These are phyloP conservation scores for Cercocebus atys DNA, from an alignment of 2,113 vertebrate genomes.

Conservation along the genomic window DNA sequence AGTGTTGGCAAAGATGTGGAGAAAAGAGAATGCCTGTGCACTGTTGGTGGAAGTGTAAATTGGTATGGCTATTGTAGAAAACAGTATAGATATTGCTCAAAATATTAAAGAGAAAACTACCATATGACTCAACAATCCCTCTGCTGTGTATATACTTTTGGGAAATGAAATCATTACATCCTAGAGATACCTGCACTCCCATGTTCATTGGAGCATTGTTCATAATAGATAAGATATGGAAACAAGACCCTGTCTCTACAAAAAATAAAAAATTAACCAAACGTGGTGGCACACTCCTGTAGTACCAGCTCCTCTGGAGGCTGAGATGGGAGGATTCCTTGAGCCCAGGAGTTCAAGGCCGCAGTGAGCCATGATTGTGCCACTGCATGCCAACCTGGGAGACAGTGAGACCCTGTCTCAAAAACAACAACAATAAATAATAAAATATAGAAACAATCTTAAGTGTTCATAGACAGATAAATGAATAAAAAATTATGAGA, in stretches of 20 bases:
- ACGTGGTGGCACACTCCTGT: too few species aligned
- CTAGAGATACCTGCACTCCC: background rate
- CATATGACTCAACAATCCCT: background rate
- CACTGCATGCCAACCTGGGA: too few species aligned
- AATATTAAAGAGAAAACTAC: background rate
- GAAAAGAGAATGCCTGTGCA: background rate
- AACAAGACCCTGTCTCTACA: background rate
- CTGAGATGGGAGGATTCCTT: too few species aligned
- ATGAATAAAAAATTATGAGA: background rate
- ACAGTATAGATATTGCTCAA: background rate
- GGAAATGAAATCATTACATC: background rate
- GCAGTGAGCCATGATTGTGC: too few species aligned
- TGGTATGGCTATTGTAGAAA: background rate
- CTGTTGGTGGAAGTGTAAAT: background rate
- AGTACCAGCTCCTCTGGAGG: too few species aligned
- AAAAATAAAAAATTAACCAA: too few species aligned
- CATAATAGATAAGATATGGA: background rate
- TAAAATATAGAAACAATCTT: too few species aligned
- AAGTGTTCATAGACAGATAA: background rate
- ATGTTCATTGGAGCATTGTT: background rate
- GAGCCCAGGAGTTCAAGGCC: too few species aligned
- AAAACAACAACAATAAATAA: too few species aligned
- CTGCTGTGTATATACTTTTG: background rate
- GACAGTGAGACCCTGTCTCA: too few species aligned
- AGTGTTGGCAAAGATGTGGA: background rate